Percentiles rank a stretch among this genome's conserved stretches.
phyloP scores from a whole-genome alignment of 2,888 invertebrate genomes.

The Epiblema foenella region DNA sequence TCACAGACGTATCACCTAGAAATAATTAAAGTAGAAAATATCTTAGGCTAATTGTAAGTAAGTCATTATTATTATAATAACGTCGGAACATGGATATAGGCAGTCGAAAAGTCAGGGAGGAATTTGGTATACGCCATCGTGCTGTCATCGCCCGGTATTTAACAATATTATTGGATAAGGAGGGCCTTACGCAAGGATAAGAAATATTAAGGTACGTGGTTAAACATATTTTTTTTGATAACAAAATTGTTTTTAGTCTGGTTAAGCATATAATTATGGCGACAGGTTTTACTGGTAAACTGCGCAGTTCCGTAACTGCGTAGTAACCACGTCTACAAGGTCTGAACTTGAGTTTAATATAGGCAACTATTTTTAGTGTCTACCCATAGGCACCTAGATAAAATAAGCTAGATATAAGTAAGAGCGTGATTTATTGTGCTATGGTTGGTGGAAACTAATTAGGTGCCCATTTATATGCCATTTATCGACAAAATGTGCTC shows the following conservation, averaged over 20 bases:
- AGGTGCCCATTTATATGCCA: background rate
- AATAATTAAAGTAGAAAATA: slow-evolving; percentile 8
- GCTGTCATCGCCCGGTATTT: slow-evolving; percentile 43
- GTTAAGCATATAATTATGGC: background rate
- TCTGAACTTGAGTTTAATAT: slow-evolving; percentile 19
- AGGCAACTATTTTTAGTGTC: slow-evolving; percentile 2
- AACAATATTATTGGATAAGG: slow-evolving; percentile 32
- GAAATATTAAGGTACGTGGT: slow-evolving; percentile 35
- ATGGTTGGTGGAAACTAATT: background rate
- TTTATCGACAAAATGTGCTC: background rate
- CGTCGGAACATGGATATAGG: slow-evolving; percentile 29
- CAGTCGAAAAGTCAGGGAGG: slow-evolving; percentile 28
- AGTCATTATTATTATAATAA: slow-evolving; percentile 15
- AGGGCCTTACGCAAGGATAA: slow-evolving; percentile 25
- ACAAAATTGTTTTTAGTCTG: background rate
- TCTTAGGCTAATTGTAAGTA: slow-evolving; percentile 34
- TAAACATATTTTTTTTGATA: slow-evolving; percentile 15
- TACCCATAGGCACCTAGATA: background rate
- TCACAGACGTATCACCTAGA: slow-evolving; percentile 3
- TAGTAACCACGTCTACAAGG: background rate
- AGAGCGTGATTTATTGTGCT: background rate
- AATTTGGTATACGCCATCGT: slow-evolving; percentile 20
- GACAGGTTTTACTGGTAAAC: slow-evolving; percentile 9
- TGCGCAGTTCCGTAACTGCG: slow-evolving; percentile 29
- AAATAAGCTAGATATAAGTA: background rate